Evolutionary conservation across 2,113 vertebrate genomes (phyloP).

Genomic region (Gymnobelideus leadbeateri): DNA sequence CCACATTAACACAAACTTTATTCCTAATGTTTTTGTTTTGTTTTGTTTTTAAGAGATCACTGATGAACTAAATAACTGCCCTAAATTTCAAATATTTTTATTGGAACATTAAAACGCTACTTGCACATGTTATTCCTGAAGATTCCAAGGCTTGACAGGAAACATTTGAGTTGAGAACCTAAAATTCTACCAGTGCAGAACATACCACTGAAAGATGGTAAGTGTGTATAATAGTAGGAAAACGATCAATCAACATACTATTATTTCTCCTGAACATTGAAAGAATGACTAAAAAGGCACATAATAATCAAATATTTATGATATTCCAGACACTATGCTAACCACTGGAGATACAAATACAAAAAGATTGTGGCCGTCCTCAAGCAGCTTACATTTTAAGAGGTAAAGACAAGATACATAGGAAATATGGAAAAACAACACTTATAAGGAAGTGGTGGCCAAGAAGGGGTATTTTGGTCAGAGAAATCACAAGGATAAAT

Average conservation of each 20-base stretch:
- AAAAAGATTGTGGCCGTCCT: neutral
- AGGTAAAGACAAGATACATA: no score
- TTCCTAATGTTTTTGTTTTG: constrained; percentile 28
- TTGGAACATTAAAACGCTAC: neutral
- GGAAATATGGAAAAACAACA: neutral
- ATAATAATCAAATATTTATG: neutral
- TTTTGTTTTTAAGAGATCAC: constrained; percentile 38
- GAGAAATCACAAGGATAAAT: neutral
- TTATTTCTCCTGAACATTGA: constrained; percentile 3
- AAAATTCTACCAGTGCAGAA: constrained; percentile 14
- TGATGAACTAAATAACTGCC: neutral
- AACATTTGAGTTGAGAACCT: neutral
- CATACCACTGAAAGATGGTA: constrained; percentile 21
- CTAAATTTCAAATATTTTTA: constrained; percentile 36
- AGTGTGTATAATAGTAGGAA: neutral
- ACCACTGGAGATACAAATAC: neutral
- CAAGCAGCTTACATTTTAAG: neutral
- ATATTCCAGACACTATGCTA: neutral
- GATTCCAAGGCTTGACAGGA: constrained; percentile 9
- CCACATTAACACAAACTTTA: constrained; percentile 42
- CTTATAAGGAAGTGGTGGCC: neutral
- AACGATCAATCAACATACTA: neutral
- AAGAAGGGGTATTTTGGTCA: neutral
- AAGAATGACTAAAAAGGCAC: neutral
- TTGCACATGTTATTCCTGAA: constrained; percentile 10